Evolutionary conservation across 2,888 invertebrate genomes (phyloP), one percentile per base, ranked within the genome.

Genomic region (Apeira syringaria): DNA sequence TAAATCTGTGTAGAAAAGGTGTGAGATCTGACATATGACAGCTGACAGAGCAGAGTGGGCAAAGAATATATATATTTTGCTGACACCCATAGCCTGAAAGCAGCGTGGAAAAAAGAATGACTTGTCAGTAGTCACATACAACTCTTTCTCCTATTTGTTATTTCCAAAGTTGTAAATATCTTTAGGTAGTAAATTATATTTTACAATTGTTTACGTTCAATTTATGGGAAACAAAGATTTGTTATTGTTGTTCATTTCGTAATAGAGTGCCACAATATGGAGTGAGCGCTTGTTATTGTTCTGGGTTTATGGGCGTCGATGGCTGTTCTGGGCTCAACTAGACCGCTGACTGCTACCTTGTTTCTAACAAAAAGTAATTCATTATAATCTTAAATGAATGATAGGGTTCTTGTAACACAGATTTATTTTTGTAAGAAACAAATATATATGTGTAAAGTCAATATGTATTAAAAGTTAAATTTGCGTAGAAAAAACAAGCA

Each of bases 131-230:
- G n/a, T n/a, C 15, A 29, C 11, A 29, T 8, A 36, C 45, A 57
- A 57, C 56, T 57, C 56, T 54, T 53, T 56, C 40, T 15, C 38
- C 6, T 27, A 13, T n/a, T n/a, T n/a, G n/a, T 9, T 3, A 30
- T 10, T 34, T 9, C 10, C 28, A 15, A 25, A 37, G 36, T 38
- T 45, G 17, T 49, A 53, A 54, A 47, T 45, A 46, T 45, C 30
- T 38, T 24, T n/a, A 9, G 10, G 32, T 36, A 47, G 56, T 77
- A 75, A 80, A 79, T 79, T 65, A 71, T 63, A 68, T 71, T 82
- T 84, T 77, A 82, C 77, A 80, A 77, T 82, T 83, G 80, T 83
- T 84, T 80, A 80, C 69, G 64, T 70, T 64, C 43, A 49, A 55
- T 56, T 64, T 69, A 58, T 56, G 49, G 52, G 43, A 57, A 59